phyloP scores from a whole-genome alignment of 2,113 vertebrate species.

The Dicaeum eximium region DNA sequence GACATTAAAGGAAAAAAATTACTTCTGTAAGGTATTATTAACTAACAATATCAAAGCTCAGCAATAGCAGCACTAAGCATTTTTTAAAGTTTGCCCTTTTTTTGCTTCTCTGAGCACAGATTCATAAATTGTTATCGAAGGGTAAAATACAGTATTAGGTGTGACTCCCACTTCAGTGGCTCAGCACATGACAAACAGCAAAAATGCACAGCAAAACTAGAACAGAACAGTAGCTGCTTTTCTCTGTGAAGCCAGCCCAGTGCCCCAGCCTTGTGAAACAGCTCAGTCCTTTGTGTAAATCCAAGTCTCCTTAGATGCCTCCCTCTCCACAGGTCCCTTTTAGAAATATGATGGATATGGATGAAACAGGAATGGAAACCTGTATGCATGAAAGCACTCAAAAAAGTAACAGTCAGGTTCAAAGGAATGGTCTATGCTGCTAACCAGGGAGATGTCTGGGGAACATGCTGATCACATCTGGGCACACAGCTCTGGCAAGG shows the following conservation, averaged over 20 bases:
- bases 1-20: background rate
- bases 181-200: background rate
- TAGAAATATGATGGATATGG: background rate
- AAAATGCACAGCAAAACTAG: background rate
- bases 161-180: background rate
- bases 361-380: background rate
- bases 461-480: background rate
- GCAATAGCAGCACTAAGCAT: background rate
- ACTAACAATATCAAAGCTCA: background rate
- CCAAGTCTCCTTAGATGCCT: background rate
- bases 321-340: background rate
- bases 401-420: background rate
- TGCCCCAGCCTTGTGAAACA: background rate
- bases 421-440: background rate
- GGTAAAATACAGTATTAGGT: background rate
- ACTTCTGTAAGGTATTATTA: background rate
- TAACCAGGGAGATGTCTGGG: background rate
- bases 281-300: background rate
- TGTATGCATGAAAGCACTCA: background rate
- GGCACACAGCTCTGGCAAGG: background rate
- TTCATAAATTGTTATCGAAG: background rate
- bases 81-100: background rate
- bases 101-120: background rate
- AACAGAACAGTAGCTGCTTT: background rate
- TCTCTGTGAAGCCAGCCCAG: background rate